These are phyloP conservation scores for Passerina amoena DNA, from an alignment of 2,113 vertebrate species.

Conservation along the genomic window DNA sequence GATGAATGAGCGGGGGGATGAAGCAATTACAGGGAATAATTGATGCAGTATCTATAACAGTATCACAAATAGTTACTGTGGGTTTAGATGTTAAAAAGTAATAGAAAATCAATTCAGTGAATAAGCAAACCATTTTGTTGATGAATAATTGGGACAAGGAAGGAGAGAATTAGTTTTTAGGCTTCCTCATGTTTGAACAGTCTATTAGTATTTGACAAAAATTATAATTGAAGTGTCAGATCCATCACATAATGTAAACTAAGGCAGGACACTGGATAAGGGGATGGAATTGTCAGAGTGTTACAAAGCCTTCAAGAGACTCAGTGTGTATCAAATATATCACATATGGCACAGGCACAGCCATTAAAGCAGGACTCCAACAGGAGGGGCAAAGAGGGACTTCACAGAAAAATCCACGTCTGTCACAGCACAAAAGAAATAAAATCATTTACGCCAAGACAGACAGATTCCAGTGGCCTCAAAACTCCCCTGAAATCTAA, in stretches of 20 bases:
- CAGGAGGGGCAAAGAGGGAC: neutral
- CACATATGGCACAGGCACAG: neutral
- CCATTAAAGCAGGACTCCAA: neutral
- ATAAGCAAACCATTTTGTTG: neutral
- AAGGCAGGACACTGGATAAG: neutral
- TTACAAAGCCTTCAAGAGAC: neutral
- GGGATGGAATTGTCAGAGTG: neutral
- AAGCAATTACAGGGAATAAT: neutral
- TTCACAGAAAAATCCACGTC: neutral
- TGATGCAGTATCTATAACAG: neutral
- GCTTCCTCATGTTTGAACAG: neutral
- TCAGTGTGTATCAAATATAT: neutral
- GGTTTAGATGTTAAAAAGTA: neutral
- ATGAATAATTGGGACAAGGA: neutral
- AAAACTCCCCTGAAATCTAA: neutral
- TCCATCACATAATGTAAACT: neutral
- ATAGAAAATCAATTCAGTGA: neutral
- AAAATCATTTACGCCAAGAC: neutral
- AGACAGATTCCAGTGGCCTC: neutral
- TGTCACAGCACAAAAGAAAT: neutral
- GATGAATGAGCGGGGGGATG: neutral
- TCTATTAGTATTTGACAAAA: conserved; percentile 9
- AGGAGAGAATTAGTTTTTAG: neutral
- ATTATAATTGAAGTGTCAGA: conserved; percentile 6
- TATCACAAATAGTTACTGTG: neutral